Evolutionary conservation across 2,113 vertebrate genomes (phyloP).

Genomic region (Oreochromis tanganicae): DNA sequence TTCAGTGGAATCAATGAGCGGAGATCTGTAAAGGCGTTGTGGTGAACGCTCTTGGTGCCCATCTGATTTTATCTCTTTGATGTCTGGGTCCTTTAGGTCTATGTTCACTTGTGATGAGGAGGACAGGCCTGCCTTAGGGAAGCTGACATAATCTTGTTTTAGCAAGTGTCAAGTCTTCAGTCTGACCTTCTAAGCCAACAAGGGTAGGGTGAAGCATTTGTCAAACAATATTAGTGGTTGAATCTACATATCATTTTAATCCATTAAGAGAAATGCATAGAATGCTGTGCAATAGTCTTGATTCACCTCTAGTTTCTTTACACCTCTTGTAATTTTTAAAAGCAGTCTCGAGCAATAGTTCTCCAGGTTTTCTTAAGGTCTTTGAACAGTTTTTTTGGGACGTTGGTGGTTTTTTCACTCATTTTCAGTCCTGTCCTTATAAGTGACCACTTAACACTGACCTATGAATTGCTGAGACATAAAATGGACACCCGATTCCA

Average conservation of each 20-base stretch:
- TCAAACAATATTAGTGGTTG: neutral
- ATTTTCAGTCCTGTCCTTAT: neutral
- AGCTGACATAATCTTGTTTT: neutral
- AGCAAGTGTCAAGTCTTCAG: neutral
- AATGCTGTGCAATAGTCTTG: neutral
- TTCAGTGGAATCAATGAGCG: neutral
- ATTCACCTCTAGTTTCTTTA: neutral
- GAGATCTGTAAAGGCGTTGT: neutral
- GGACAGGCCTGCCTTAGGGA: neutral
- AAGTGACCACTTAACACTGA: neutral
- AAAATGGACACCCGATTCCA: neutral
- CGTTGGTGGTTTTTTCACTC: neutral
- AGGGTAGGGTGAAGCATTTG: neutral
- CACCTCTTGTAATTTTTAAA: neutral
- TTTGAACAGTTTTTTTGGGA: neutral
- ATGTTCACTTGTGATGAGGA: neutral
- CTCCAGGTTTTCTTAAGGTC: neutral
- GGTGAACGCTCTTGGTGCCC: neutral
- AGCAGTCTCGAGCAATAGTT: neutral
- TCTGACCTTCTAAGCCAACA: neutral
- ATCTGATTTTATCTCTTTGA: slow-evolving; percentile 3
- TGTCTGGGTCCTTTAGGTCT: neutral
- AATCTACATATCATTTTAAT: neutral
- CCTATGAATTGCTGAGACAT: neutral
- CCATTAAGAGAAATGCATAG: neutral